Evolutionary conservation across 2,113 vertebrate genomes (phyloP).

Genomic region (Chamaea fasciata): DNA sequence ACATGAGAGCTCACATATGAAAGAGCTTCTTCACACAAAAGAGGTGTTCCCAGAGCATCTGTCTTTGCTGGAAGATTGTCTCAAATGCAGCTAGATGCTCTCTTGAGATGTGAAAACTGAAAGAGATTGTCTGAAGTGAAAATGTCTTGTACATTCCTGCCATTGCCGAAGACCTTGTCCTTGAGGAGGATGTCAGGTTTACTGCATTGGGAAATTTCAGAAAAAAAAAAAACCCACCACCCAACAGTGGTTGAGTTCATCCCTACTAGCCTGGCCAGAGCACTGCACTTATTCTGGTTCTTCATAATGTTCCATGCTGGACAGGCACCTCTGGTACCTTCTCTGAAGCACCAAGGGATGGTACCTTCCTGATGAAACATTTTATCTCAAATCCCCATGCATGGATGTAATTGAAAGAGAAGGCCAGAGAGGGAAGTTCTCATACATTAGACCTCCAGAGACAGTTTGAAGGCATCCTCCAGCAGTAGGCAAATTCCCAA

Average conservation of each 20-base stretch:
- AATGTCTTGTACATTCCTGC: neutral
- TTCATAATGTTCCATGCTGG: neutral
- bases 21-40: neutral
- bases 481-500: constrained; percentile 18
- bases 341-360: neutral
- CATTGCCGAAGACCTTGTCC: neutral
- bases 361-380: neutral
- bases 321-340: neutral
- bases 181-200: neutral
- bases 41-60: neutral
- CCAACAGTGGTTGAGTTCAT: neutral
- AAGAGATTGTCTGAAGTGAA: neutral
- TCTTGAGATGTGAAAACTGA: neutral
- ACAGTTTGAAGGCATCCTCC: neutral
- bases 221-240: accelerated
- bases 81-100: neutral
- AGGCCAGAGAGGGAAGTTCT: neutral
- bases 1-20: neutral
- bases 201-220: neutral
- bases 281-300: neutral
- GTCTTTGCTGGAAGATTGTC: neutral
- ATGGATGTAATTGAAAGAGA: neutral
- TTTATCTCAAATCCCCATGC: neutral
- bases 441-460: neutral
- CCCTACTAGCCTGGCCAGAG: neutral